Percentiles rank a stretch among this genome's conserved stretches.
Evolutionary conservation across 2,888 invertebrate genomes (phyloP).

Genomic region (Halictus quadricinctus): DNA sequence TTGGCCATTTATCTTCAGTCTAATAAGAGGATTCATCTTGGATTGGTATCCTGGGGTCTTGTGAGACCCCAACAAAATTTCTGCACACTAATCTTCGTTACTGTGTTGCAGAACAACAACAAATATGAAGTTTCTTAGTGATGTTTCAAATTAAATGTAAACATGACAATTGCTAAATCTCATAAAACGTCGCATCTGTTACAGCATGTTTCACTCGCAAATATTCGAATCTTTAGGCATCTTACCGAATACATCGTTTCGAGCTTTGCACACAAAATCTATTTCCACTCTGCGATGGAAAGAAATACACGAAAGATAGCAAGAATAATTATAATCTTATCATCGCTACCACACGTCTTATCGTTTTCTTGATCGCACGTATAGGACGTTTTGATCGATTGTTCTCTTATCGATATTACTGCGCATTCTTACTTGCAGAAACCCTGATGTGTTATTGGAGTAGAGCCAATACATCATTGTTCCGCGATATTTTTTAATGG

Average conservation of each 20-base stretch:
- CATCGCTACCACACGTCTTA: conserved; percentile 7
- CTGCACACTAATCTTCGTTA: no score
- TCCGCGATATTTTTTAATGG: neutral
- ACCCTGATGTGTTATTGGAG: neutral
- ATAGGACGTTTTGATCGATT: conserved; percentile 21
- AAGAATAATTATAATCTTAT: conserved; percentile 5
- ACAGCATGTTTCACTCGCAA: neutral
- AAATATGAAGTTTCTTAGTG: no score
- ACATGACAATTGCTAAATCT: no score
- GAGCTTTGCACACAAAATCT: no score
- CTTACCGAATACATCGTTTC: neutral
- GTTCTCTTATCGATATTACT: conserved; percentile 28
- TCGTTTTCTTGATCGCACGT: conserved; percentile 25
- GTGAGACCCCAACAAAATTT: no score
- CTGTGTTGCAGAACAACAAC: no score
- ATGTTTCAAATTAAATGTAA: no score
- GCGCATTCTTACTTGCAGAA: conserved; percentile 18
- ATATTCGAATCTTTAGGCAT: neutral
- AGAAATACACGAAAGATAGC: conserved; percentile 1
- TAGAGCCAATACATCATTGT: neutral
- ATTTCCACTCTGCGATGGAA: neutral
- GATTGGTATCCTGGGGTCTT: no score
- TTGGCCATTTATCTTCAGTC: neutral
- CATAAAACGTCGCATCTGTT: neutral
- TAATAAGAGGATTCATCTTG: neutral